phyloP scores from a whole-genome alignment of 2,888 invertebrate species.

The Troides aeacus region DNA sequence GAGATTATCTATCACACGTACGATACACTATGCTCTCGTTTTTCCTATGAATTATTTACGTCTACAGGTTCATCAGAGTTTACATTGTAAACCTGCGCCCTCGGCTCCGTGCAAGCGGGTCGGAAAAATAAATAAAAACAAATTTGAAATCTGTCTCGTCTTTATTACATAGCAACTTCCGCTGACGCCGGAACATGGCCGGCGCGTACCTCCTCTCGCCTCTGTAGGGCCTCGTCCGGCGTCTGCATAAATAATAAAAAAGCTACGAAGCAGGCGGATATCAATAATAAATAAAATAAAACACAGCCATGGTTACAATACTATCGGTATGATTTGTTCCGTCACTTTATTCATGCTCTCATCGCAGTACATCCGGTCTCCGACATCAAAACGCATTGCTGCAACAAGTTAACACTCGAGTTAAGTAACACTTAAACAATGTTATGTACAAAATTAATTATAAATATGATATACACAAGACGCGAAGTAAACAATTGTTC shows the following conservation, averaged over 20 bases:
- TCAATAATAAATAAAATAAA: slow-evolving; percentile 20
- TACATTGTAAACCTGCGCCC: no score
- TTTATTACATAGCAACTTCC: slow-evolving; percentile 14
- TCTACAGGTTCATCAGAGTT: no score
- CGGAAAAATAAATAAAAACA: no score
- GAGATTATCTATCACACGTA: no score
- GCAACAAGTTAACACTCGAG: slow-evolving; percentile 5
- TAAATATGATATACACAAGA: no score
- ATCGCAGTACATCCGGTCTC: slow-evolving; percentile 25
- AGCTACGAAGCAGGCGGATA: slow-evolving; percentile 11
- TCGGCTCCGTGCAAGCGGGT: no score
- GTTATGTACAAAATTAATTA: no score
- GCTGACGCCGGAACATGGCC: background rate
- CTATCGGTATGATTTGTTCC: slow-evolving; percentile 11
- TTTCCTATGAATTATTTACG: no score
- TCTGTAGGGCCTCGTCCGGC: background rate
- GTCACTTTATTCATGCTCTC: slow-evolving; percentile 6
- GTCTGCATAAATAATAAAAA: slow-evolving; percentile 11
- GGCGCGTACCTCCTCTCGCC: background rate
- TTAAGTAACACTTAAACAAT: no score
- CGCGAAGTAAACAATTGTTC: no score
- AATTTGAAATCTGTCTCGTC: background rate
- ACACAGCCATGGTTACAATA: slow-evolving; percentile 28
- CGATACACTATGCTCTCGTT: no score
- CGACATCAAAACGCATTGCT: slow-evolving; percentile 29